Conservation (phyloP, 1,140 invertebrate genomes). For the Nomia melanderi region DNA sequence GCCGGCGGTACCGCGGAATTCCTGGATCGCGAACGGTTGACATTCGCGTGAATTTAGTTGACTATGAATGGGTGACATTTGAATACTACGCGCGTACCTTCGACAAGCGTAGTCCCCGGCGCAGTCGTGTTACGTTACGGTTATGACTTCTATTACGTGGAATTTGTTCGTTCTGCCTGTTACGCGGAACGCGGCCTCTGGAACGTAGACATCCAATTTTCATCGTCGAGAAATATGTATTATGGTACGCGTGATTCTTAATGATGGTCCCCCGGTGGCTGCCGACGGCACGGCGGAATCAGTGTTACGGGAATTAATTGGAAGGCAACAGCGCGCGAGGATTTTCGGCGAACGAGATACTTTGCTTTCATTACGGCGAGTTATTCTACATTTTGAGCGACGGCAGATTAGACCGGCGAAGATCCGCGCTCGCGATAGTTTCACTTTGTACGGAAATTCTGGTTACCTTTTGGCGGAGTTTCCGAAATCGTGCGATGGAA, state of each 20-base stretch:
- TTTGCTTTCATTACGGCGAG: too few species aligned
- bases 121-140: slow-evolving; percentile 21
- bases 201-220: slow-evolving; percentile 10
- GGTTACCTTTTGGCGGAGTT: too few species aligned
- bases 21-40: slow-evolving; percentile 26
- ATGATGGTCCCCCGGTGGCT: background rate
- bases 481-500: too few species aligned
- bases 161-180: slow-evolving; percentile 21
- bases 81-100: slow-evolving; percentile 34
- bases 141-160: slow-evolving; percentile 18
- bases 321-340: too few species aligned
- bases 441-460: too few species aligned
- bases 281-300: background rate
- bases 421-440: too few species aligned
- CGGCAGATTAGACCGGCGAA: too few species aligned
- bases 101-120: slow-evolving; percentile 8
- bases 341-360: too few species aligned
- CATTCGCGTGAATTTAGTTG: slow-evolving; percentile 29
- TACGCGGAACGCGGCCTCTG: background rate
- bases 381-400: too few species aligned
- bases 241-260: background rate
- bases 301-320: background rate
- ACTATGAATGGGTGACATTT: slow-evolving; percentile 38
- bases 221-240: slow-evolving; percentile 1
- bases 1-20: slow-evolving; percentile 14